Evolutionary conservation across 2,888 invertebrate genomes (phyloP), one percentile per base, ranked within the genome.

Genomic region (Epicampocera succincta): DNA sequence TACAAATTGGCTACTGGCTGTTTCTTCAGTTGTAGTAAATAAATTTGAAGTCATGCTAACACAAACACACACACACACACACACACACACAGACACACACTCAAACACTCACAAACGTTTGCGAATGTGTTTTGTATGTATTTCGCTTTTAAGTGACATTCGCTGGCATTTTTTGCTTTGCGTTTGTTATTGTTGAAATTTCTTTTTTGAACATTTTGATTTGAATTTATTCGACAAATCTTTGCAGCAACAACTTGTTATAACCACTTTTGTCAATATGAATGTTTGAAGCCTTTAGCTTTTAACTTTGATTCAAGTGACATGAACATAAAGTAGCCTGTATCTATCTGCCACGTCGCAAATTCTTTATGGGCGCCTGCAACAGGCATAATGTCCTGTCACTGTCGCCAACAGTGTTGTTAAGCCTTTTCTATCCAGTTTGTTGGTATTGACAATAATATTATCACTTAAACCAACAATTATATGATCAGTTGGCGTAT

Each of bases 251-350:
- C 66, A 58, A 72, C 71, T 78, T 78, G 29, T 42, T 42, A 11
- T n/a, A 44, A 44, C 25, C 61, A 63, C 6, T 61, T 25, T 38
- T 38, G 44, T 60, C 17, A 15, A 50, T 48, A 15, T 12, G n/a
- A 17, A 12, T 60, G 11, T 44, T 13, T 17, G 42, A 12, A 82
- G 82, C 82, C 71, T 17, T 66, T 11, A 78, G 74, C 66, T n/a
- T 60, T 25, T 25, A 72, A 65, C 38, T 52, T 78, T 78, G 52
- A 25, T 52, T 66, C 21, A 76, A 78, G 72, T 78, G 72, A 72
- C 72, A 78, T 66, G 3, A 66, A 66, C 54, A 60, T 56, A 33
- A 12, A 46, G 2, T 19, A 8, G 19, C 50, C 13, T 48, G n/a
- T 56, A 8, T 54, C 11, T 17, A 33, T 25, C 9, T 11, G 17